A percentile compares a stretch with the other conserved stretches of the same genome.
Conservation (phyloP, 2,888 invertebrate genomes). For the Epistrophe grossulariae region DNA sequence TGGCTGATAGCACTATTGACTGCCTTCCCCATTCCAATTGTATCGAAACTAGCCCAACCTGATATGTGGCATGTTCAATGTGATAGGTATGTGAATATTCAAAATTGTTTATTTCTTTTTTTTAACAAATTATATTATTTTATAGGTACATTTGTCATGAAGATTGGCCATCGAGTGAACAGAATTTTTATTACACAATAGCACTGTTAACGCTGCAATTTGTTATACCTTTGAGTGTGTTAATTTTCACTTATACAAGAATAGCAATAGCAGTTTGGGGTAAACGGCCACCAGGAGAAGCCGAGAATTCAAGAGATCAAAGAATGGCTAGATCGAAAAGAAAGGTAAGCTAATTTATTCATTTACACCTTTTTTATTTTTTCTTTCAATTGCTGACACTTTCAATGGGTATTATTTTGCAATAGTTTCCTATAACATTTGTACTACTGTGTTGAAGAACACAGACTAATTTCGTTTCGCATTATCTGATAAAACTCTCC, state of each 20-base stretch:
- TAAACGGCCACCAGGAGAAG: slow-evolving; percentile 93
- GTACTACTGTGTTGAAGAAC: too few species aligned
- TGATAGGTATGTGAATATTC: slow-evolving; percentile 85
- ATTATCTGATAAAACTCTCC: too few species aligned
- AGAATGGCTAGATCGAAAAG: slow-evolving; percentile 93
- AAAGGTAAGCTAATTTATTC: slow-evolving; percentile 87
- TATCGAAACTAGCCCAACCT: slow-evolving; percentile 88
- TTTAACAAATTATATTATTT: slow-evolving; percentile 68
- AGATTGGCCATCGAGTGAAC: slow-evolving; percentile 87
- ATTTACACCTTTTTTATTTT: too few species aligned
- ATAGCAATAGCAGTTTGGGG: slow-evolving; percentile 95
- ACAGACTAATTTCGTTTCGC: too few species aligned
- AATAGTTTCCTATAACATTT: too few species aligned
- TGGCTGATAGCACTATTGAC: slow-evolving; percentile 88
- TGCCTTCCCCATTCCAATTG: slow-evolving; percentile 91
- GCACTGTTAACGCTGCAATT: slow-evolving; percentile 93
- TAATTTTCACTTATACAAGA: slow-evolving; percentile 93
- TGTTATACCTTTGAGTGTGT: slow-evolving; percentile 90
- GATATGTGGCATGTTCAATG: slow-evolving; percentile 87
- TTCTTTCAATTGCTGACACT: too few species aligned
- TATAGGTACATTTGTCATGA: slow-evolving; percentile 89
- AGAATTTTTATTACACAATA: slow-evolving; percentile 90
- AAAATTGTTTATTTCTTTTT: slow-evolving; percentile 1
- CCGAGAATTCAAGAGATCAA: slow-evolving; percentile 92
- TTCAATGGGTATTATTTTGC: too few species aligned